Conservation (phyloP, 2,113 vertebrate species). For the Setophaga coronata region DNA sequence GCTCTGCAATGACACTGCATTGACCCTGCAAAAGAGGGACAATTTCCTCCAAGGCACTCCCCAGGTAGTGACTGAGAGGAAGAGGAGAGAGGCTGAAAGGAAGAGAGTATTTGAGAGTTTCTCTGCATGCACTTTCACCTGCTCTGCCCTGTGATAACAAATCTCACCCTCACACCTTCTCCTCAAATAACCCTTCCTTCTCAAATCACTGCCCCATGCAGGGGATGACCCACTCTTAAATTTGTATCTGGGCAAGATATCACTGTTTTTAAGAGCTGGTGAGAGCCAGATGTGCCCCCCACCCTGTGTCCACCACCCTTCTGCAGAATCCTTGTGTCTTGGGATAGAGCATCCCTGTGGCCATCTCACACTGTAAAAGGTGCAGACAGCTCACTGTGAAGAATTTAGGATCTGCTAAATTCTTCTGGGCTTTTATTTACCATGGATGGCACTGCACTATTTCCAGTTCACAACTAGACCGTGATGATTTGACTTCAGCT, state of each 20-base stretch:
- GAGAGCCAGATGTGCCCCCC: neutral
- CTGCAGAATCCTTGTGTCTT: neutral
- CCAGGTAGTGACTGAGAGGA: neutral
- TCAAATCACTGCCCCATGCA: neutral
- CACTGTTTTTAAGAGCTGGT: rapidly evolving
- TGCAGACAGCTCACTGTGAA: neutral
- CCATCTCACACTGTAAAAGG: neutral
- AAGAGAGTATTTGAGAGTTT: neutral
- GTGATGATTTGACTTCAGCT: neutral
- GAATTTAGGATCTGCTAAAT: neutral
- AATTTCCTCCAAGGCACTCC: neutral
- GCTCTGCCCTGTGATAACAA: neutral
- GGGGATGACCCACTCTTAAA: neutral
- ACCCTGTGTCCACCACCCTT: neutral
- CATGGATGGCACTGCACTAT: rapidly evolving
- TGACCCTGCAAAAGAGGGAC: neutral
- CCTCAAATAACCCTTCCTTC: neutral
- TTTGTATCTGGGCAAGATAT: rapidly evolving
- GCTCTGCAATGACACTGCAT: neutral
- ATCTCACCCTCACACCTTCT: neutral
- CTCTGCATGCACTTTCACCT: neutral
- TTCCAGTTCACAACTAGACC: neutral
- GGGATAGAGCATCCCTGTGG: neutral
- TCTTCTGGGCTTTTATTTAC: neutral
- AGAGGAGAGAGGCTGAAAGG: neutral